phyloP scores from a whole-genome alignment of 2,888 invertebrate species.

The Synergus laeviventris region DNA sequence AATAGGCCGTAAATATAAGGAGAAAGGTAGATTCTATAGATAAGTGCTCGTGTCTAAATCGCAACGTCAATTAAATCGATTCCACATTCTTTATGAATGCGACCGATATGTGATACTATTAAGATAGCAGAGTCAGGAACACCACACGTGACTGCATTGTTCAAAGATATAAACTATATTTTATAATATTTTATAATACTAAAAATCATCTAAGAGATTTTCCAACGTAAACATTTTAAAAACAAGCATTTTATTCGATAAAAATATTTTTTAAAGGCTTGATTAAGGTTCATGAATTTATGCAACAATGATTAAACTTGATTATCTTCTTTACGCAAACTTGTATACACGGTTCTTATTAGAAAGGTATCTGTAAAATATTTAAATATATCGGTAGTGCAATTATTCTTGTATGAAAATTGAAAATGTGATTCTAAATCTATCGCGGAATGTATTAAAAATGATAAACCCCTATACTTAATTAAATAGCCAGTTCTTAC shows the following conservation, averaged over 20 bases:
- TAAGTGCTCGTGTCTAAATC: conserved; percentile 37
- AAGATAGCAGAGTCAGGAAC: conserved; percentile 29
- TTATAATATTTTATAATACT: no score
- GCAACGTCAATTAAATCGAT: conserved; percentile 35
- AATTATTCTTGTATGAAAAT: conserved; percentile 19
- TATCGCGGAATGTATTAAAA: no score
- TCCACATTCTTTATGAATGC: conserved; percentile 33
- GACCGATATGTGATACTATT: conserved; percentile 8
- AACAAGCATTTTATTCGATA: no score
- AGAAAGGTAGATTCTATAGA: conserved; percentile 39
- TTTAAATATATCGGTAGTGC: conserved; percentile 26
- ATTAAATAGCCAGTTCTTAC: no score
- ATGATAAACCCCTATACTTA: no score
- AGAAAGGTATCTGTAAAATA: conserved; percentile 18
- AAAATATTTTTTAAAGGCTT: background rate
- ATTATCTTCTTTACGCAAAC: conserved; percentile 21
- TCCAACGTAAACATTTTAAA: background rate
- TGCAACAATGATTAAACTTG: background rate
- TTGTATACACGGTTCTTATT: conserved; percentile 10
- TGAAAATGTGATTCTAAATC: background rate
- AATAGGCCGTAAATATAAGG: conserved; percentile 32
- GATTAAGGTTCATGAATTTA: background rate
- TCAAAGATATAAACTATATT: background rate
- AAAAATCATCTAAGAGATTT: background rate
- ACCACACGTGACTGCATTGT: background rate